Evolutionary conservation across 2,888 invertebrate species (phyloP), one percentile per base, ranked within the genome.

Genomic region (Poecilus cupreus): DNA sequence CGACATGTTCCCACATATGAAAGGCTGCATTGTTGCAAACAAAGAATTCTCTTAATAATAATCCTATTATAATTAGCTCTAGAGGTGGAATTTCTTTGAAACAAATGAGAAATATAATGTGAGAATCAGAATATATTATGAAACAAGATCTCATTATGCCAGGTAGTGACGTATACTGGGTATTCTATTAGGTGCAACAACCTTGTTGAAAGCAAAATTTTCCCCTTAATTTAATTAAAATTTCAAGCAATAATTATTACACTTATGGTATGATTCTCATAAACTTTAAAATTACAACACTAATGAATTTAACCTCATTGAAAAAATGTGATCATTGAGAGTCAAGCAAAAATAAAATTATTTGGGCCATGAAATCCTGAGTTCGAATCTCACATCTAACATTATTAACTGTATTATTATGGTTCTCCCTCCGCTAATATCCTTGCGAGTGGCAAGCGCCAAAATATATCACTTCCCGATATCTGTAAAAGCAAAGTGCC

Each of bases 121-220:
- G 64, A 37, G 64, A 68, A 68, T 68, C 64, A 32, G 37, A 37
- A 68, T 68, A 37, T 18, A 68, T 68, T 37, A 68, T 68, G 64
- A 68, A 68, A 68, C 37, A 37, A 68, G 64, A 68, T 68, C 64
- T 68, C 18, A 37, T 68, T 68, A 68, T 68, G 13, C 6, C 5
- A 18, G 13, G 13, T 68, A 60, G 37, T 32, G 64, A 37, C 64
- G 64, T 10, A 68, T 68, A 13, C n/a, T 60, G 20, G 13, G 16
- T 32, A 32, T 32, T 32, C 32, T 32, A 8, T 32, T 5, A 68
- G 11, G 64, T 68, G 64, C 64, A 68, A 39, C 37, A 68, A 68
- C 64, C 64, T 68, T 68, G 60, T 68, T 68, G 64, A 68, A 68
- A 68, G 64, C 18, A 68, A 68, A 68, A 68, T 3, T 68, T 68